A percentile compares a stretch with the other conserved stretches of the same genome.
Conservation (phyloP, 2,113 vertebrate genomes). For the Muntiacus muntjak region DNA sequence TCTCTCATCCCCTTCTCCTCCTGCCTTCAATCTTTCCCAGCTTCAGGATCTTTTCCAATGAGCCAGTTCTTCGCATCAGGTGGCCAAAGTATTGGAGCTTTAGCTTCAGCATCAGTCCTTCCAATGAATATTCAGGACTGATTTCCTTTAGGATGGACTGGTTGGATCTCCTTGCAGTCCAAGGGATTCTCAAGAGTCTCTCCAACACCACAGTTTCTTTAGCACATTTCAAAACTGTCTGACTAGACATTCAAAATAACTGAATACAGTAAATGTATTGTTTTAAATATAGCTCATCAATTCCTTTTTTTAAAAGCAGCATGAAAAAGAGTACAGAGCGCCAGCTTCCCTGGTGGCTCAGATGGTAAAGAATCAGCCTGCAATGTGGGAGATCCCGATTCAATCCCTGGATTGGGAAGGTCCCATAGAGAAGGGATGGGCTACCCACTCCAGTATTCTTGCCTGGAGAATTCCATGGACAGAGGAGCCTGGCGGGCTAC, state of each 20-base stretch:
- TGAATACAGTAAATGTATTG: not conserved
- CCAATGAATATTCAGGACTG: not conserved
- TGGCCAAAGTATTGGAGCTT: not conserved
- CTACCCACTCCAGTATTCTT: not conserved
- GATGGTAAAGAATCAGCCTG: not conserved
- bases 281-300: not conserved
- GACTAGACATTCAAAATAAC: not conserved
- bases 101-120: not conserved
- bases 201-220: not conserved
- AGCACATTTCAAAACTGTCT: not conserved
- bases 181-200: not conserved
- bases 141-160: not conserved
- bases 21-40: not conserved
- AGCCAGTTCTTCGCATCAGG: not conserved
- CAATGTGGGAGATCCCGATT: not conserved
- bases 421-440: not conserved
- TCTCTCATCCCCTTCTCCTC: not conserved
- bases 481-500: not conserved
- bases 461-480: not conserved
- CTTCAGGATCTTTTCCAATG: not conserved
- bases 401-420: not conserved
- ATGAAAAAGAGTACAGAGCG: not conserved
- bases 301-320: not conserved
- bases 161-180: not conserved
- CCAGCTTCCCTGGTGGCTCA: not conserved